phyloP scores from a whole-genome alignment of 2,113 vertebrate genomes.

The Felis catus region DNA sequence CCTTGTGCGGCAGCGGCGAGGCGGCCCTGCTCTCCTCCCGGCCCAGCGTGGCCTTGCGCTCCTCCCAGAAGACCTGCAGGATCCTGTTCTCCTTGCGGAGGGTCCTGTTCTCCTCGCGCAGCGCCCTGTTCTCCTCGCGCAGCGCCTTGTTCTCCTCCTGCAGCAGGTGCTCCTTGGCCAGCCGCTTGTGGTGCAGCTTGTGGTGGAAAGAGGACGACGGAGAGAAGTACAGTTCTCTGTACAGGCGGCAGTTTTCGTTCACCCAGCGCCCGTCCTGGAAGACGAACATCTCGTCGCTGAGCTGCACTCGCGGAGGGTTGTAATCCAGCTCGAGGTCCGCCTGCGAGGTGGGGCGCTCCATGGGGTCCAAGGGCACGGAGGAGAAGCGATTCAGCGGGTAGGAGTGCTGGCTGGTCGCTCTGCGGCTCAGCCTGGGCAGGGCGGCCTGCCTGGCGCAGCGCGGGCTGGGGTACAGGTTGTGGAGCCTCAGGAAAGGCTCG shows the following conservation, averaged over 20 bases:
- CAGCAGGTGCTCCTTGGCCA: slow-evolving; percentile 72
- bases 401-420: slow-evolving; percentile 70
- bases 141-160: slow-evolving; percentile 82
- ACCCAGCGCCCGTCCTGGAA: slow-evolving; percentile 80
- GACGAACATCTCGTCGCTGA: slow-evolving; percentile 77
- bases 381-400: slow-evolving; percentile 71
- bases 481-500: slow-evolving; percentile 64
- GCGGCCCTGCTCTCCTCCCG: slow-evolving; percentile 65
- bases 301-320: slow-evolving; percentile 62
- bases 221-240: slow-evolving; percentile 13
- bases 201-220: slow-evolving; percentile 42
- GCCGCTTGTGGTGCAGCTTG: slow-evolving; percentile 67
- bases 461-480: slow-evolving; percentile 47
- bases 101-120: slow-evolving; percentile 73
- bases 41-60: slow-evolving; percentile 60
- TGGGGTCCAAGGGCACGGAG: slow-evolving; percentile 59
- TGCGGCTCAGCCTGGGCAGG: slow-evolving; percentile 30
- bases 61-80: slow-evolving; percentile 77
- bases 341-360: slow-evolving; percentile 47
- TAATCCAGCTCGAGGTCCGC: slow-evolving; percentile 68
- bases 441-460: slow-evolving; percentile 55
- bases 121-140: slow-evolving; percentile 79
- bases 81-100: slow-evolving; percentile 83
- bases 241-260: slow-evolving; percentile 71
- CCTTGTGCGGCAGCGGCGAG: slow-evolving; percentile 51